Evolutionary conservation across 2,888 invertebrate genomes (phyloP).

Genomic region (Anaspis maculata): DNA sequence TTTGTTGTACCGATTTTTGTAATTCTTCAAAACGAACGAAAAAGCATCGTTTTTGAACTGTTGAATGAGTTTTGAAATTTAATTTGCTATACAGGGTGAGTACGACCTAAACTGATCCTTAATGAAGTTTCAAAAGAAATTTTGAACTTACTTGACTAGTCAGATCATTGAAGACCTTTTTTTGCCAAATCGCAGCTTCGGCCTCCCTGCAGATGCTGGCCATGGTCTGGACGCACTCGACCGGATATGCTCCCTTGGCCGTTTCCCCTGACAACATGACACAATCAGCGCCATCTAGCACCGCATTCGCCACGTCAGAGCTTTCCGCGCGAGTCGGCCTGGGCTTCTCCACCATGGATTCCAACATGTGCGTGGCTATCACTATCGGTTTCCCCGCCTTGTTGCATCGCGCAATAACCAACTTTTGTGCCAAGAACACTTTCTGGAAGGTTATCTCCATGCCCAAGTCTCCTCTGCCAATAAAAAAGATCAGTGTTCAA

Average conservation of each 20-base stretch:
- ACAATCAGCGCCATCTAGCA: constrained; percentile 95
- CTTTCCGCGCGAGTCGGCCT: constrained; percentile 94
- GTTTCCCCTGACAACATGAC: constrained; percentile 99
- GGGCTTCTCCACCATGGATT: constrained; percentile 97
- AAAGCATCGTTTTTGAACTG: too few species aligned
- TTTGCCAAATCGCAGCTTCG: constrained; percentile 92
- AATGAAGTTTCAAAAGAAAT: too few species aligned
- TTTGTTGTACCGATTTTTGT: neutral
- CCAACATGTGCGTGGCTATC: constrained; percentile 97
- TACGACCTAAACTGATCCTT: too few species aligned
- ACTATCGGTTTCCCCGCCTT: constrained; percentile 94
- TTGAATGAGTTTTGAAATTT: too few species aligned
- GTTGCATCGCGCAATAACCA: constrained; percentile 95
- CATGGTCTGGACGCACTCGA: constrained; percentile 85
- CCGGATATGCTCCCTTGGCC: constrained; percentile 93
- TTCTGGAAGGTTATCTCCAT: constrained; percentile 98
- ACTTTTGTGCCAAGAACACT: constrained; percentile 95
- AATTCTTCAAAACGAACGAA: too few species aligned
- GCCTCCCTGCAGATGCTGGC: constrained; percentile 94
- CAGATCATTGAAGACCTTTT: constrained; percentile 79
- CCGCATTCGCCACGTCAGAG: constrained; percentile 96
- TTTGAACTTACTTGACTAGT: constrained; percentile 43
- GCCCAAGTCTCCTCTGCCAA: constrained; percentile 83
- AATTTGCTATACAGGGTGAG: too few species aligned
- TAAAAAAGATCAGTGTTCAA: too few species aligned